phyloP scores from a whole-genome alignment of 2,113 vertebrate species.

The Neolamprologus fasciatus region DNA sequence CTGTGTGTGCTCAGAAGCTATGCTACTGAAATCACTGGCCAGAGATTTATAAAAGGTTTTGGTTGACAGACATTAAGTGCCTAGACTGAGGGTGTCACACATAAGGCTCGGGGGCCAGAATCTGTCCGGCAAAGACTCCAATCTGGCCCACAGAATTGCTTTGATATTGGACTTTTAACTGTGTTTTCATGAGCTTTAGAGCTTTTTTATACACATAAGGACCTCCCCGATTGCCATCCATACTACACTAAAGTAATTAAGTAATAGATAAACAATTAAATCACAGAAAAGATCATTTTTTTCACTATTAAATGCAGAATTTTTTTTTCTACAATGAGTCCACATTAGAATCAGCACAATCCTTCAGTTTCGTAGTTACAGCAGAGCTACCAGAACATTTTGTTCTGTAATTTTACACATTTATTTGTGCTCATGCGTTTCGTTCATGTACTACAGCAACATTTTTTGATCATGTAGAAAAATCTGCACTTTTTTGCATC shows the following conservation, averaged over 20 bases:
- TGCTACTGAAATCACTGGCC: neutral
- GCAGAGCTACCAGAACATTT: neutral
- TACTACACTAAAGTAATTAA: neutral
- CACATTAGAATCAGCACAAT: neutral
- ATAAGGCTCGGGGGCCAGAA: neutral
- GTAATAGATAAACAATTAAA: neutral
- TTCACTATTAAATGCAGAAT: neutral
- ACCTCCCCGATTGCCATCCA: neutral
- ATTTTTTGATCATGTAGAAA: neutral
- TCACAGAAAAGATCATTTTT: accelerated
- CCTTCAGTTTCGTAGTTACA: neutral
- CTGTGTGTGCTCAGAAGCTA: neutral
- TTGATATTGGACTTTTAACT: neutral
- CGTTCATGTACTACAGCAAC: neutral
- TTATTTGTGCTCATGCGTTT: neutral
- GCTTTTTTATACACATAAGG: neutral
- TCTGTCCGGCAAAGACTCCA: neutral
- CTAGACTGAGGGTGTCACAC: neutral
- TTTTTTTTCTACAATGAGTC: neutral
- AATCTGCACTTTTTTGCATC: neutral
- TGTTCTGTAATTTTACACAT: neutral
- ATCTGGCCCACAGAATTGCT: neutral
- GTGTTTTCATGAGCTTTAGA: neutral
- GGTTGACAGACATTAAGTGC: neutral
- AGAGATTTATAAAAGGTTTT: neutral